phyloP scores from a whole-genome alignment of 2,113 vertebrate species.

The Pungitius pungitius region DNA sequence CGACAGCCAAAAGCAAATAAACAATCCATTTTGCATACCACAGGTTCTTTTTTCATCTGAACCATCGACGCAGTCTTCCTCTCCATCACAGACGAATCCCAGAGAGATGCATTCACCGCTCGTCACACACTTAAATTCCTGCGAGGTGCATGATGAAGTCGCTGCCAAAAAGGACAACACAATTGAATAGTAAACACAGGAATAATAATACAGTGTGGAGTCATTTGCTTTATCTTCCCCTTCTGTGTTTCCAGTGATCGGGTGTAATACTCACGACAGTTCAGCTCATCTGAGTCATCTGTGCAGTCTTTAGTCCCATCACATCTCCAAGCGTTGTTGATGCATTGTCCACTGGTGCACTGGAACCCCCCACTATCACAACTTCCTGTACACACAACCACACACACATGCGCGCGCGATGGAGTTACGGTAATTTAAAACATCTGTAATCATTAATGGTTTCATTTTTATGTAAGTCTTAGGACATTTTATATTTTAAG shows the following conservation, averaged over 20 bases:
- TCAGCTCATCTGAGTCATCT: slow-evolving; percentile 78
- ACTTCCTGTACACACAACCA: slow-evolving; percentile 47
- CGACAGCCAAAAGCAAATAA: too few species aligned
- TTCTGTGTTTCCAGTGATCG: not conserved
- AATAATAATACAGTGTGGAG: not conserved
- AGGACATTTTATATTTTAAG: not conserved
- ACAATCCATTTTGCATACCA: too few species aligned
- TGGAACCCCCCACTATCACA: slow-evolving; percentile 71
- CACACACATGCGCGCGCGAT: too few species aligned
- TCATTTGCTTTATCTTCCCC: not conserved
- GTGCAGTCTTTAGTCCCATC: slow-evolving; percentile 78
- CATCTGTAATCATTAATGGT: not conserved
- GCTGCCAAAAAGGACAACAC: slow-evolving; percentile 57
- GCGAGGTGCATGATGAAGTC: slow-evolving; percentile 60
- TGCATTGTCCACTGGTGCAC: slow-evolving; percentile 76
- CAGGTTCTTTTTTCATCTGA: slow-evolving; percentile 80
- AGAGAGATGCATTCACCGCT: slow-evolving; percentile 76
- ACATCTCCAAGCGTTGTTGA: slow-evolving; percentile 71
- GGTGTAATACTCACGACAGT: slow-evolving; percentile 73
- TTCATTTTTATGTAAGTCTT: not conserved
- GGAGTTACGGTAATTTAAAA: not conserved
- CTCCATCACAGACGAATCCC: slow-evolving; percentile 78
- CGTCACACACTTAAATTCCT: slow-evolving; percentile 78
- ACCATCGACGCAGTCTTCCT: slow-evolving; percentile 76
- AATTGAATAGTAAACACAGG: not conserved